Percentiles rank a stretch among this genome's conserved stretches.
Conservation (phyloP, 2,888 invertebrate species). For the Chrysotoxum bicinctum region DNA sequence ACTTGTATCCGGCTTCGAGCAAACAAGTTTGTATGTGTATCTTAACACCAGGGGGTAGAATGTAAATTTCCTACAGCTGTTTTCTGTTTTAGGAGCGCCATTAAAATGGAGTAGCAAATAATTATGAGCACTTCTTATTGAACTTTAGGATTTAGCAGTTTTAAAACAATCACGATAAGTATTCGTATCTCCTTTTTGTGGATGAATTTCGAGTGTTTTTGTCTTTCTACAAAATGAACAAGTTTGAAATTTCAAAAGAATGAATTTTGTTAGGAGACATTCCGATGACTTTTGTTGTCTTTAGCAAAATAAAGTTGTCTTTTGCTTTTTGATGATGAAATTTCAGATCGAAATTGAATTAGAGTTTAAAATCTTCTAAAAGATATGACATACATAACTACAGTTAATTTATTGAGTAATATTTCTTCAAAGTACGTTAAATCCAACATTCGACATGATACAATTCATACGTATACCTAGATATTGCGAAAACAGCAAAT, state of each 20-base stretch:
- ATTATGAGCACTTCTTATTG: not conserved
- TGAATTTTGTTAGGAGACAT: too few species aligned
- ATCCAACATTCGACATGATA: too few species aligned
- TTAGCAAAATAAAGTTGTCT: too few species aligned
- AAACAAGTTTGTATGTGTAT: not conserved
- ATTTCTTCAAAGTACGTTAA: too few species aligned
- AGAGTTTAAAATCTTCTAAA: too few species aligned
- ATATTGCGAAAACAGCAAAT: too few species aligned
- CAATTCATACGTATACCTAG: too few species aligned
- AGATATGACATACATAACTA: too few species aligned
- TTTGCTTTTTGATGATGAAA: too few species aligned
- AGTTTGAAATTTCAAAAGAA: not conserved
- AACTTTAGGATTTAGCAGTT: conserved; percentile 24
- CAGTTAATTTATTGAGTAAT: too few species aligned
- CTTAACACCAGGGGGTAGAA: not conserved
- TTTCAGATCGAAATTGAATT: too few species aligned
- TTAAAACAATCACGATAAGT: not conserved
- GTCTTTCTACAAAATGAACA: not conserved
- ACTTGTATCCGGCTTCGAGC: not conserved
- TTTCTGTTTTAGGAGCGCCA: conserved; percentile 1
- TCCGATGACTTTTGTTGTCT: too few species aligned
- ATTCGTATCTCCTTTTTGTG: not conserved
- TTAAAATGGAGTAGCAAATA: not conserved
- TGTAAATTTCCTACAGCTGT: conserved; percentile 21
- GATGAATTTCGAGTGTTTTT: not conserved